These are phyloP conservation scores for Drosophila funebris DNA, from an alignment of 1,140 invertebrate genomes.

Conservation along the genomic window DNA sequence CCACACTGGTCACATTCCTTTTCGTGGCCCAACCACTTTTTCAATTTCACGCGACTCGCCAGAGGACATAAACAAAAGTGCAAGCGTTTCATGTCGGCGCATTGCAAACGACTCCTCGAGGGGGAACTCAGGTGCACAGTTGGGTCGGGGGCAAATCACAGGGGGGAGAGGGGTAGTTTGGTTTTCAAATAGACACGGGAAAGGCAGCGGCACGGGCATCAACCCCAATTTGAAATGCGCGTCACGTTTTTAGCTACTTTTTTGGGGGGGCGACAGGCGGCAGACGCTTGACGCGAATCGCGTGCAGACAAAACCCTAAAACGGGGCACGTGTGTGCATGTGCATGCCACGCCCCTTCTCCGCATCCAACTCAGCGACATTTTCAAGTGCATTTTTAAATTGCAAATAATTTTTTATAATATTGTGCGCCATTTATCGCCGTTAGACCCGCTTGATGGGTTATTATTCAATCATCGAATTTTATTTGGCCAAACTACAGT, in stretches of 20 bases:
- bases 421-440: slow-evolving; percentile 19
- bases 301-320: slow-evolving; percentile 62
- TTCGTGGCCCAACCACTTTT: slow-evolving; percentile 34
- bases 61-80: slow-evolving; percentile 71
- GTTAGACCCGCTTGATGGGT: slow-evolving; percentile 13
- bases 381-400: slow-evolving; percentile 58
- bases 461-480: slow-evolving; percentile 65
- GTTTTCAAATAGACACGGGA: slow-evolving; percentile 5
- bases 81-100: slow-evolving; percentile 59
- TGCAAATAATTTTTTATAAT: slow-evolving; percentile 55
- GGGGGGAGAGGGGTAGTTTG: background rate
- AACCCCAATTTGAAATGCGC: slow-evolving; percentile 57
- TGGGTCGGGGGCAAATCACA: background rate
- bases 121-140: slow-evolving; percentile 15
- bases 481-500: slow-evolving; percentile 19
- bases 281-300: slow-evolving; percentile 43
- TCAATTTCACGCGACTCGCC: slow-evolving; percentile 66
- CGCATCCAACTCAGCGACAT: slow-evolving; percentile 5
- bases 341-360: slow-evolving; percentile 21
- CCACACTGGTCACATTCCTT: background rate
- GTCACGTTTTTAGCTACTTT: slow-evolving; percentile 75
- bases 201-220: slow-evolving; percentile 10
- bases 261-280: slow-evolving; percentile 55
- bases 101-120: slow-evolving; percentile 11
- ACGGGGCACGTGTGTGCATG: slow-evolving; percentile 60